phyloP scores from a whole-genome alignment of 2,888 invertebrate genomes.

The Apomyelois bistriatella region DNA sequence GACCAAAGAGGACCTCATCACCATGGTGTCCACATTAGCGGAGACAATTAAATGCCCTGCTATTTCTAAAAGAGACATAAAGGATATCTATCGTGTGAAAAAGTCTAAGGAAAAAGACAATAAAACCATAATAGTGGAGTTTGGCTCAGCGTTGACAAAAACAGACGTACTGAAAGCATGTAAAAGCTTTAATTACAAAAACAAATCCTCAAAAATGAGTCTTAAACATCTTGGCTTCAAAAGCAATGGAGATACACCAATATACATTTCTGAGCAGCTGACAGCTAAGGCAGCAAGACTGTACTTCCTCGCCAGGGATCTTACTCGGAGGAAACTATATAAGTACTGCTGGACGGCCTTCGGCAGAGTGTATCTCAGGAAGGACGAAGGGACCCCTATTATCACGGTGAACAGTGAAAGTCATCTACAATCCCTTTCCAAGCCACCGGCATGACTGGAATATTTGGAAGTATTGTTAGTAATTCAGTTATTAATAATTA shows the following conservation, averaged over 20 bases:
- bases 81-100: not conserved
- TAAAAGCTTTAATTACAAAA: not conserved
- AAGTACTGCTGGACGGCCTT: constrained; percentile 3
- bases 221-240: not conserved
- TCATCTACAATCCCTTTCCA: not conserved
- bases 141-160: not conserved
- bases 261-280: not conserved
- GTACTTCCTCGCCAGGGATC: not conserved
- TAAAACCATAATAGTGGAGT: not conserved
- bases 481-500: not conserved
- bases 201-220: not conserved
- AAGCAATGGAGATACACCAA: not conserved
- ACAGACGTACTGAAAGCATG: not conserved
- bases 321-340: not conserved
- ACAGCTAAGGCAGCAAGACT: not conserved
- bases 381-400: not conserved
- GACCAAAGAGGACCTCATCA: not conserved
- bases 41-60: not conserved
- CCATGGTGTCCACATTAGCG: not conserved
- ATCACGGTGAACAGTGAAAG: not conserved
- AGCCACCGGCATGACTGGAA: not conserved
- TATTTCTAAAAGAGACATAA: not conserved
- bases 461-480: not conserved
- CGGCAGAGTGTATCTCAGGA: not conserved
- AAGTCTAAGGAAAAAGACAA: not conserved